Evolutionary conservation across 2,113 vertebrate species (phyloP), one percentile per base, ranked within the genome.

Genomic region (Triplophysa tibetana): DNA sequence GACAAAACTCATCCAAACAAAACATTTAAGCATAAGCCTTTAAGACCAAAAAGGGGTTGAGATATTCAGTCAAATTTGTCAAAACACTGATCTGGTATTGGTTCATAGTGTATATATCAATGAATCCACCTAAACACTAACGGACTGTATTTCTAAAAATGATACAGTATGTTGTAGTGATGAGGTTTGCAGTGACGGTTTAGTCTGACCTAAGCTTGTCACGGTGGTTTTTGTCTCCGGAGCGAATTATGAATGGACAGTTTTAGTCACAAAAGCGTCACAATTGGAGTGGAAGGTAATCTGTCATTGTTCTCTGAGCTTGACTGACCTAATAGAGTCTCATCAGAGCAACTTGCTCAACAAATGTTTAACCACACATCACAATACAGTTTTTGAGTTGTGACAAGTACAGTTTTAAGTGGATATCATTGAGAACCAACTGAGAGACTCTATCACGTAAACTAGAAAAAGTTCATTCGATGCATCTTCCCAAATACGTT

Each of bases 221-320:
- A 63, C 17, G 61, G 63, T 54, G 19, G 61, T 19, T 73, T 65
- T 78, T 84, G 72, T 84, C 84, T 38, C 81, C 83, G 78, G 75
- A 82, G 85, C 63, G 87, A 84, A 84, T 75, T 77, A n/a, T 77
- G 81, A 88, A 90, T 84, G 83, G 62, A 41, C 61, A 33, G 58
- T 3, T 56, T 38, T 19, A 0, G 6, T 75, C 69, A 89, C 86
- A 91, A 91, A 81, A 62, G 84, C 21, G 4, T 26, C 70, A 73
- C 75, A 87, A 91, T 79, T 89, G 85, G 85, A 90, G 87, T 89
- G 87, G 89, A 90, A 91, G 73, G 83, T 79, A 87, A 87, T 84
- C 77, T 78, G 29, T 70, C 12, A 33, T 82, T 78, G 79, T 85
- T 75, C 78, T 68, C 45, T 81, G 65, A 82, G 83, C 87, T 84